Percentiles rank a stretch among this genome's conserved stretches.
These are phyloP conservation scores for Pangasius krempfi DNA, from an alignment of 2,797 vertebrate species.

Conservation along the genomic window DNA sequence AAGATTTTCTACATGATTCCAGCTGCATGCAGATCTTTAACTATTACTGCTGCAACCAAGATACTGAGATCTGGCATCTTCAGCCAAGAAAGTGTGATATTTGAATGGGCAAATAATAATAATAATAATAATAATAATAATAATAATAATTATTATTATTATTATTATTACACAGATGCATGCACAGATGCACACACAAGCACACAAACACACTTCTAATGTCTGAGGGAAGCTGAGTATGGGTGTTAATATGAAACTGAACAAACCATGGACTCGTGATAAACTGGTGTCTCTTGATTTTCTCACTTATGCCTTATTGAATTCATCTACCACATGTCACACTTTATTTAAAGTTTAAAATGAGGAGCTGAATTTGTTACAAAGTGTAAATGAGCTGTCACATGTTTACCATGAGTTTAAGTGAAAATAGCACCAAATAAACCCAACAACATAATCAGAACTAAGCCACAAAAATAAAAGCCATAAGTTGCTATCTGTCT, in stretches of 20 bases:
- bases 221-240: slow-evolving; percentile 26
- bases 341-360: slow-evolving; percentile 7
- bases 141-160: no score
- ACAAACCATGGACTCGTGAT: neutral
- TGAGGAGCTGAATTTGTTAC: neutral
- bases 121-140: no score
- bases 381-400: neutral
- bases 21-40: no score
- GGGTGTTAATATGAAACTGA: neutral
- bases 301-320: slow-evolving; percentile 9
- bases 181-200: neutral
- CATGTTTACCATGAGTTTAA: neutral
- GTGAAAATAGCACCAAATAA: neutral
- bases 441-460: neutral
- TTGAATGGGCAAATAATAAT: no score
- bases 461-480: neutral
- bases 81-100: no score
- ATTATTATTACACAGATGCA: neutral
- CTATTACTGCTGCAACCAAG: no score
- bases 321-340: neutral
- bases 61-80: no score
- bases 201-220: neutral
- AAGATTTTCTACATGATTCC: no score
- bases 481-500: no score
- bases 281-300: neutral